Base-by-base conservation (phyloP, 64 coral and sea anemone genomes). In the Astreopora myriophthalma region DNA sequence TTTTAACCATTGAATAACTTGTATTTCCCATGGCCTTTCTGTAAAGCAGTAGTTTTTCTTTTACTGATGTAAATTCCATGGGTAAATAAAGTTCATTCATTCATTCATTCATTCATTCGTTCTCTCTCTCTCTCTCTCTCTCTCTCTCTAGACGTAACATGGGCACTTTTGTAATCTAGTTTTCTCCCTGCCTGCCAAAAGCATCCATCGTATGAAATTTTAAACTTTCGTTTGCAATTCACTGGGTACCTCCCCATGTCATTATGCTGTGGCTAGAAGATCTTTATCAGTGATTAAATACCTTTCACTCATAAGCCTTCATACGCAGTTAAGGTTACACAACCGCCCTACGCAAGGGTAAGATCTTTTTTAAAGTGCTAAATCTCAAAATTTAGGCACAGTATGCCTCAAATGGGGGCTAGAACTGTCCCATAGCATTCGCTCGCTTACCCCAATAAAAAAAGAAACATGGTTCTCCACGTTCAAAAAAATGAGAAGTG, bases 381-480 rank as follows among this genome's bases (percentile, higher is more conserved):
- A 72, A 72, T 37, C 71, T 74, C 32, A 74, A 36, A 74, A 23
- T 75, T 75, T 42, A 16, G 38, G 16, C 73, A 75, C 13, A 8
- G 17, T 22, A n/a, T 75, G 73, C 35, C 35, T 75, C 13, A 42
- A n/a, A 77, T 49, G 74, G 44, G n/a, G n/a, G 74, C 74, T 49
- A 49, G 40, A 77, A 77, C 74, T 19, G 42, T 77, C 74, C 74
- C 40, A 77, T 52, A 75, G 35, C 22, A 42, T 75, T 75, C 72
- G 22, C 72, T 75, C 72, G 38, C 35, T 75, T 75, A 75, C 72
- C 72, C 72, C 72, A 40, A 75, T 75, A 75, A 75, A 75, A 42
- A 8, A 75, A 75, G 17, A 75, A 75, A 42, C 35, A 3, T 44
- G 74, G 44, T 77, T 77, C 51, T 26, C 74, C 36, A n/a, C 44